Evolutionary conservation across 2,797 vertebrate genomes (phyloP).

Genomic region (Avahi laniger): DNA sequence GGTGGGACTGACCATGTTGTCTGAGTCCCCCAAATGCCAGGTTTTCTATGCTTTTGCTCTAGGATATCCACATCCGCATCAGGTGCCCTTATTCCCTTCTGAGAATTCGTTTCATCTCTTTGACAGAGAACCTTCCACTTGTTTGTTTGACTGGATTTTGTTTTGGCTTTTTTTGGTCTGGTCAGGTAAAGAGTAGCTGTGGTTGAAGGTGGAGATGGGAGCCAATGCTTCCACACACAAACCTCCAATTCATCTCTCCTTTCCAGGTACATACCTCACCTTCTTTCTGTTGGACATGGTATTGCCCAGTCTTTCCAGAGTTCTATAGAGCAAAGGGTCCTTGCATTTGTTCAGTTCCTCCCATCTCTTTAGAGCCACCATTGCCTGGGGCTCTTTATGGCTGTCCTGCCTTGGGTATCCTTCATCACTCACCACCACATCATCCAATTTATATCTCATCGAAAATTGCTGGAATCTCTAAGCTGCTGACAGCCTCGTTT

Average conservation of each 20-base stretch:
- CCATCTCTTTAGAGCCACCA: not conserved
- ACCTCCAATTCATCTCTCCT: not conserved
- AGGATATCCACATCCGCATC: not conserved
- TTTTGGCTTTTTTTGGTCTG: not conserved
- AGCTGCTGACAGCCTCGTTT: not conserved
- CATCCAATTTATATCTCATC: rapidly evolving
- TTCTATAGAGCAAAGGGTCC: not conserved
- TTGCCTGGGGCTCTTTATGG: too few species aligned
- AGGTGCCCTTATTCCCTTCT: not conserved
- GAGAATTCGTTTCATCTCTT: not conserved
- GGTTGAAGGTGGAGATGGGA: not conserved
- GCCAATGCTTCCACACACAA: rapidly evolving
- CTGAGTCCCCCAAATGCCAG: not conserved
- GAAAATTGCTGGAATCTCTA: not conserved
- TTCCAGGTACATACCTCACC: rapidly evolving
- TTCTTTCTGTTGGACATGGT: not conserved
- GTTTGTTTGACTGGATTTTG: not conserved
- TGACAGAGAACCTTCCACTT: not conserved
- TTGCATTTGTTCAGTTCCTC: not conserved
- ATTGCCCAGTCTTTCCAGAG: not conserved
- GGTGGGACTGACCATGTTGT: not conserved
- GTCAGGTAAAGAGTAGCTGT: not conserved
- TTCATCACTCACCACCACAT: rapidly evolving
- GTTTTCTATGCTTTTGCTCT: not conserved
- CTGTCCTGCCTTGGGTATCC: not conserved